phyloP scores from a whole-genome alignment of 2,888 invertebrate genomes.

The Argyra leucocephala region DNA sequence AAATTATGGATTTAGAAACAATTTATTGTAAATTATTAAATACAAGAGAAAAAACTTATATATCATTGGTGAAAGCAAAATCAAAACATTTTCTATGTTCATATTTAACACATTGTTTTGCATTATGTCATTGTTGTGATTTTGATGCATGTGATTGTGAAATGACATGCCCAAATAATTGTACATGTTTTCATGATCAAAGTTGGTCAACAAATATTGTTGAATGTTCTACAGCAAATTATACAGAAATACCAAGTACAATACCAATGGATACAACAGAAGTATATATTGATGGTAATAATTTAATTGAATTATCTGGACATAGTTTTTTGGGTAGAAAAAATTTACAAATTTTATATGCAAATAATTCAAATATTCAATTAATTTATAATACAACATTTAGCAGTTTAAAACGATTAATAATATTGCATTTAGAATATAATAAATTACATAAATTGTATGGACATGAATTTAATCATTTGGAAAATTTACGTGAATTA shows the following conservation, averaged over 20 bases:
- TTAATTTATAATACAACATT: constrained; percentile 82
- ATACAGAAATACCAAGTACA: constrained; percentile 72
- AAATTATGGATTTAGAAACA: constrained; percentile 80
- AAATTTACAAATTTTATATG: constrained; percentile 75
- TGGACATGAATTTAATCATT: constrained; percentile 72
- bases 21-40: constrained; percentile 82
- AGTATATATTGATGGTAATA: constrained; percentile 86
- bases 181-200: constrained; percentile 90
- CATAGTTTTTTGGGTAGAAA: constrained; percentile 88
- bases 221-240: constrained; percentile 74
- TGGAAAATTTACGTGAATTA: constrained; percentile 74
- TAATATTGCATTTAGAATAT: constrained; percentile 75
- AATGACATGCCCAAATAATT: constrained; percentile 89
- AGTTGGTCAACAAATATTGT: constrained; percentile 89
- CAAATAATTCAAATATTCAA: constrained; percentile 79
- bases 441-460: constrained; percentile 69
- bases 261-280: constrained; percentile 95
- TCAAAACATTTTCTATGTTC: constrained; percentile 85
- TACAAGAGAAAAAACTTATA: constrained; percentile 71
- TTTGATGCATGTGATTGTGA: constrained; percentile 96
- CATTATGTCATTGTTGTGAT: constrained; percentile 90
- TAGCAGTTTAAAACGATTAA: constrained; percentile 70
- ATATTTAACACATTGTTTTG: constrained; percentile 88
- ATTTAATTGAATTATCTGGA: constrained; percentile 74
- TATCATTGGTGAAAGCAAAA: constrained; percentile 78